Base-by-base conservation (phyloP, 2,888 invertebrate genomes). In the Heteromurus nitidus region DNA sequence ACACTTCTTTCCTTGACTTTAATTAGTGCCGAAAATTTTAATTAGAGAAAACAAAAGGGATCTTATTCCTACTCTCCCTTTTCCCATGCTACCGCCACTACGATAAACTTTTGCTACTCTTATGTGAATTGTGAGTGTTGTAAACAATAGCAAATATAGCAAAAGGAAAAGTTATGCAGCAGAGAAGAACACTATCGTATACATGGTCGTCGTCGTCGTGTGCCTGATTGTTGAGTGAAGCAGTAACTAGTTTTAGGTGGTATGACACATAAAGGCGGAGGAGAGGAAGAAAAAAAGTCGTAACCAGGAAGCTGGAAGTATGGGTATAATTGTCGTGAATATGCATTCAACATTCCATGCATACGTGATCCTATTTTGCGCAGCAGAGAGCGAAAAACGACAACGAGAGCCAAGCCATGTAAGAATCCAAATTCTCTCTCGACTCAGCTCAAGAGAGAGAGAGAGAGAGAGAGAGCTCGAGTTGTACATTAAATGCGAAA, bases 1-100 rank as follows among this genome's bases (percentile, higher is more conserved):
- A n/a, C 42, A 42, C 64, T 42, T 31, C 58, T 22, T 9, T 36
- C 22, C 55, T 55, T 60, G 60, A 77, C 77, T 77, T 69, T 77
- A 77, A 77, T 77, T 77, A 77, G 69, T 77, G 47, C 36, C 58
- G 24, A 64, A 77, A 77, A 70, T 77, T 77, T 77, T 77, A 69
- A 77, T 77, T 77, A 77, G 62, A 36, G 44, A 70, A 65, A 76
- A 77, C 62, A 60, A 77, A 70, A 53, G 73, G n/a, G 28, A 11
- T 18, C 20, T 53, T 18, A 53, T 22, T n/a, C 7, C 53, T 20
- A 11, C 53, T 22, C n/a, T n/a, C 44, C n/a, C 44, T 13, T 44
- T 9, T 44, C 44, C n/a, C 44, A 36, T 9, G 36, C 36, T 36
- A 9, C 36, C 36, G 5, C n/a, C n/a, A n/a, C n/a, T n/a, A n/a